phyloP scores from a whole-genome alignment of 1,140 invertebrate species.

The Plectus sambesii region DNA sequence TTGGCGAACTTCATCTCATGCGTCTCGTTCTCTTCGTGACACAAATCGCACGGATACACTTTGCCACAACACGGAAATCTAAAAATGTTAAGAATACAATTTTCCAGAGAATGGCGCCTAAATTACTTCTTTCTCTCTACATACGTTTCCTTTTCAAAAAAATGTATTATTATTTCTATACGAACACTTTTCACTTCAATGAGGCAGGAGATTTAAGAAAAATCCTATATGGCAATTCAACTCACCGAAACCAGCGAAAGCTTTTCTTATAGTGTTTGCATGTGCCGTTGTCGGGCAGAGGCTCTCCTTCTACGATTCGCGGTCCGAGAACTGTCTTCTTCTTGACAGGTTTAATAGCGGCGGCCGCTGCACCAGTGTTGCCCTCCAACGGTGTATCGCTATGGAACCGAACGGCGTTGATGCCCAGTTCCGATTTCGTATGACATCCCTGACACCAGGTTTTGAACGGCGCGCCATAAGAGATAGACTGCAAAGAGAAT shows the following conservation, averaged over 20 bases:
- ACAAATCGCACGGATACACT: slow-evolving; percentile 48
- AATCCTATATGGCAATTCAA: no score
- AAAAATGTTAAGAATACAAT: slow-evolving; percentile 8
- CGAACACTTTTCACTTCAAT: no score
- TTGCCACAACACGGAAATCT: slow-evolving; percentile 50
- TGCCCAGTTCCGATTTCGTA: slow-evolving; percentile 5
- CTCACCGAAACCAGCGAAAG: slow-evolving; percentile 48
- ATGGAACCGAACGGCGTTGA: not conserved
- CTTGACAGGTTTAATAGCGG: slow-evolving; percentile 6
- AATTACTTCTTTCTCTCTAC: not conserved
- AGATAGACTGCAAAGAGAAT: slow-evolving; percentile 3
- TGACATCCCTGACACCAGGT: slow-evolving; percentile 10
- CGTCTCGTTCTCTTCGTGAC: slow-evolving; percentile 47
- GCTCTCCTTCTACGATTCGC: slow-evolving; percentile 46
- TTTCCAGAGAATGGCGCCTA: no score
- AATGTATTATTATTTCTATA: no score
- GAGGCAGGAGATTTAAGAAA: no score
- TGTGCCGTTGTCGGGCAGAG: slow-evolving; percentile 46
- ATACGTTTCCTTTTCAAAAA: not conserved
- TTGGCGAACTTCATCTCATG: slow-evolving; percentile 49
- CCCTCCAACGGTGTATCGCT: slow-evolving; percentile 1
- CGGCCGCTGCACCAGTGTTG: not conserved
- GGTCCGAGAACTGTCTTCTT: slow-evolving; percentile 21
- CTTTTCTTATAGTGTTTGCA: slow-evolving; percentile 51
- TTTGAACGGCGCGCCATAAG: not conserved